These are phyloP conservation scores for Crypturellus undulatus DNA, from an alignment of 2,113 vertebrate species.

Conservation along the genomic window DNA sequence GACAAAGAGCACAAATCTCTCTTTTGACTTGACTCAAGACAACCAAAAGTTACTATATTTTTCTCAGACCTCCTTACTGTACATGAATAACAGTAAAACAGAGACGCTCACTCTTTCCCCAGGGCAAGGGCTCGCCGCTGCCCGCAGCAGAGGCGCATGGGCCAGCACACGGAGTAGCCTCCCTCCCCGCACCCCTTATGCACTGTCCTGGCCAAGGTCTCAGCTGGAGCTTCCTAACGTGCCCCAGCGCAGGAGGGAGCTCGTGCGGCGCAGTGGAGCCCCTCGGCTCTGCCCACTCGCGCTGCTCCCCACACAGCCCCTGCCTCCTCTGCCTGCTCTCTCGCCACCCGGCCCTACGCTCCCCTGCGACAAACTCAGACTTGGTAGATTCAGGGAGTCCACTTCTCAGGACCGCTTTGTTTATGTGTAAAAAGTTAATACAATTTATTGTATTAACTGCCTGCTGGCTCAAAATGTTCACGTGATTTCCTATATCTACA, in stretches of 20 bases:
- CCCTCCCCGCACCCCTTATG: neutral
- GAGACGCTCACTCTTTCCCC: neutral
- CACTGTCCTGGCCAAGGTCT: neutral
- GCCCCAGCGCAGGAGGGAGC: too few relatives aligned
- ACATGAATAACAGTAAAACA: conserved; percentile 8
- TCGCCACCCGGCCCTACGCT: neutral
- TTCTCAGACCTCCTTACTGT: neutral
- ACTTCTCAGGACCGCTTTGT: neutral
- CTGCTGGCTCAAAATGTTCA: neutral
- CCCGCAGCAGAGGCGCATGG: neutral
- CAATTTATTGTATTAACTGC: neutral
- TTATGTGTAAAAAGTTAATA: neutral
- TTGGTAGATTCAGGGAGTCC: neutral
- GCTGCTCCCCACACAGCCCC: neutral
- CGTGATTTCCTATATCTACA: rapidly evolving
- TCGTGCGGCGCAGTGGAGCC: too few relatives aligned
- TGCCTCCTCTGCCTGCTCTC: neutral
- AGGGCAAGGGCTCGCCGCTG: neutral
- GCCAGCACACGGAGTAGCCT: rapidly evolving
- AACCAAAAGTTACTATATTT: neutral
- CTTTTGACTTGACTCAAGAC: neutral
- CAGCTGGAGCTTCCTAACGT: neutral
- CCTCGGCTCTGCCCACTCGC: neutral
- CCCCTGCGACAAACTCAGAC: neutral
- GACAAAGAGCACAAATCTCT: neutral